Base-by-base conservation (phyloP, 2,113 vertebrate genomes). In the Coregonus clupeaformis region DNA sequence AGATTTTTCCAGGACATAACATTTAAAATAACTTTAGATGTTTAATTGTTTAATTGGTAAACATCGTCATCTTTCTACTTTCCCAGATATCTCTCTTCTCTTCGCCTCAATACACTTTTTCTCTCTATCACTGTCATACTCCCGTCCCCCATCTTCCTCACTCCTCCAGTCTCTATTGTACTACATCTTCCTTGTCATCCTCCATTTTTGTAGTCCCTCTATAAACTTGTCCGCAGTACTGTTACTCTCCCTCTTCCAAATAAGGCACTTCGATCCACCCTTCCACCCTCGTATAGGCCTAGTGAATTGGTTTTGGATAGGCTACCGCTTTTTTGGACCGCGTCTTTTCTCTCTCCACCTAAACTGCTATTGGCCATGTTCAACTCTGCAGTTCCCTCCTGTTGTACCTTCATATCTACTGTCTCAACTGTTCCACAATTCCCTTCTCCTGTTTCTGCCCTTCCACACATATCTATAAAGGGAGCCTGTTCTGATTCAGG, bases 221-320 rank as follows among this genome's bases (percentile, higher is more conserved):
- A 92, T 76, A 92, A 85, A 88, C 91, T 92, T 24, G 91, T 92
- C 81, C 87, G 86, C 57, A 92, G 45, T 7, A 92, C 87, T 0
- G 91, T 92, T 20, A 92, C 88, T 65, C 89, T 83, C 0, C 89
- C 74, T 45, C 87, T 90, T 45, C 85, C 81, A 45, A 90, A 90
- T 60, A 86, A 88, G 6, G 84, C 83, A 4, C 83, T 88, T 66
- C 74, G 82, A 68, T 64, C 78, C 20, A 77, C 32, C 3, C 60
- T 11, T 24, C 68, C 45, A 0, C 45, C 68, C 24, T 87, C 72
- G 13, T n/a, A 32, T 3, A 60, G 49, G 57, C 57, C 57, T 7
- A 24, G n/a, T 6, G 84, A 77, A 71, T 77, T 73, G 16, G 67
- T 25, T 68, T 68, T n/a, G 36, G 80, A 75, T 36, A 76, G 69